Evolutionary conservation across 2,797 vertebrate genomes (phyloP).

Genomic region (Malurus splendens): DNA sequence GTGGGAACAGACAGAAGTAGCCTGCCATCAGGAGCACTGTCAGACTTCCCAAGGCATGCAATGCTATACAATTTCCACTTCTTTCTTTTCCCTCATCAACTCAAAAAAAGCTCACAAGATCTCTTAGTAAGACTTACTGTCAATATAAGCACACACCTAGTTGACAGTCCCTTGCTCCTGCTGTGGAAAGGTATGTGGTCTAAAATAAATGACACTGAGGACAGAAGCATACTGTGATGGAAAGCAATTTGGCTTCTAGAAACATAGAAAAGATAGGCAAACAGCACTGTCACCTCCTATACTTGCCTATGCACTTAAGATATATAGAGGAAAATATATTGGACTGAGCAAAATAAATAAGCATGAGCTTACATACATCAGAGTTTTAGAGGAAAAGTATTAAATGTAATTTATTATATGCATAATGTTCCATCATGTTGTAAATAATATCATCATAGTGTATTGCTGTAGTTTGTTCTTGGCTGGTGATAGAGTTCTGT

Average conservation of each 20-base stretch:
- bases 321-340: background rate
- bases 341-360: background rate
- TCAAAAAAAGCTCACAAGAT: background rate
- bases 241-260: constrained; percentile 27
- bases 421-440: constrained; percentile 11
- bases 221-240: background rate
- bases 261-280: background rate
- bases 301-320: background rate
- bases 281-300: background rate
- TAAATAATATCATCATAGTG: constrained; percentile 47
- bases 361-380: background rate
- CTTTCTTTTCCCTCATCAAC: background rate
- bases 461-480: constrained; percentile 39
- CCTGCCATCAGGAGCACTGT: background rate
- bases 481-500: constrained; percentile 40
- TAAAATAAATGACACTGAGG: background rate
- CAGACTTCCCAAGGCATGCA: background rate
- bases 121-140: background rate
- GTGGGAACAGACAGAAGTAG: background rate
- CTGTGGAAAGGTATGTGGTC: background rate
- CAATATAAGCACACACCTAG: background rate
- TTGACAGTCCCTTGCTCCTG: background rate
- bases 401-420: constrained; percentile 40
- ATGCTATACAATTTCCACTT: background rate
- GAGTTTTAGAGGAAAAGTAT: constrained; percentile 43